A percentile compares a stretch with the other conserved stretches of the same genome.
Conservation (phyloP, 2,888 invertebrate genomes). For the Hypena proboscidalis region DNA sequence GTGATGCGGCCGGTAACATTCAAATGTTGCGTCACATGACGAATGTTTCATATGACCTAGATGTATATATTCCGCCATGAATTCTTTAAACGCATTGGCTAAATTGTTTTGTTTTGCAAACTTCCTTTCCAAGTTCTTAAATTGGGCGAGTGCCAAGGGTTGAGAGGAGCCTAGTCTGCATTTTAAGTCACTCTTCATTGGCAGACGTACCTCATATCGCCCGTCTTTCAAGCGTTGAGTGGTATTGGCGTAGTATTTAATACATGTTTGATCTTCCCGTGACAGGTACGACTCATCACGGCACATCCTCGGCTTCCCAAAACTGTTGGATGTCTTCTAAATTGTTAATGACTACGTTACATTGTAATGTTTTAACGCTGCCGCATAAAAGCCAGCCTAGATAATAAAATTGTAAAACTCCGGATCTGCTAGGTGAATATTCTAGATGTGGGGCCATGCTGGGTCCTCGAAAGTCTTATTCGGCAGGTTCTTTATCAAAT, state of each 20-base stretch:
- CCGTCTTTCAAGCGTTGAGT: not conserved
- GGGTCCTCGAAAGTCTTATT: not conserved
- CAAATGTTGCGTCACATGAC: no score
- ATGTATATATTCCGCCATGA: not conserved
- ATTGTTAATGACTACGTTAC: not conserved
- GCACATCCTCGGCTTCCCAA: not conserved
- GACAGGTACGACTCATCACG: not conserved
- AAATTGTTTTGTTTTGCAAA: not conserved
- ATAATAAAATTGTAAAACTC: not conserved
- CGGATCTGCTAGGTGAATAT: slow-evolving; percentile 6
- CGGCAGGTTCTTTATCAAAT: not conserved
- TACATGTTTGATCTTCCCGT: not conserved
- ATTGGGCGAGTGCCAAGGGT: not conserved
- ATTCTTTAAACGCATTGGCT: not conserved
- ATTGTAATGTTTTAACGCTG: not conserved
- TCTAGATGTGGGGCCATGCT: not conserved
- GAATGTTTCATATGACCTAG: not conserved
- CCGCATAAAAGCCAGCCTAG: slow-evolving; percentile 6
- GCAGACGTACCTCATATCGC: not conserved
- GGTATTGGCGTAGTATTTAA: not conserved
- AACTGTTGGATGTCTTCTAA: not conserved
- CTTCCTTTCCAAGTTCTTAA: not conserved
- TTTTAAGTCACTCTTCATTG: not conserved
- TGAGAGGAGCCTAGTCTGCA: not conserved
- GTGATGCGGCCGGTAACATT: no score